Evolutionary conservation across 37 sponge, comb jelly and placozoan species (phyloP), one percentile per base, ranked within the genome.

Genomic region (Theonella swinhoei): DNA sequence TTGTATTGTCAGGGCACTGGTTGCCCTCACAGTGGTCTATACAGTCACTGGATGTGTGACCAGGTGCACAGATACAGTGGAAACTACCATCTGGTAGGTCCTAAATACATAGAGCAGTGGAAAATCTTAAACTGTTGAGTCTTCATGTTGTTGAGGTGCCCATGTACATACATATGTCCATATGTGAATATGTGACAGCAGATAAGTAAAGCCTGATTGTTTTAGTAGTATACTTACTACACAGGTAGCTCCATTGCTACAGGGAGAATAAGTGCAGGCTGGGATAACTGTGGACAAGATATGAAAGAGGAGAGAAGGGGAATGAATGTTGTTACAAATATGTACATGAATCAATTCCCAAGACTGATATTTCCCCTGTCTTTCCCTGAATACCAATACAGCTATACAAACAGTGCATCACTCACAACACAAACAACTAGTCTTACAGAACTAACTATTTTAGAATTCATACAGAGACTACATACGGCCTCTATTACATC

Each of bases 211-310:
- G n/a, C n/a, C n/a, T n/a, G n/a, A n/a, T n/a, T n/a, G n/a, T n/a
- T n/a, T n/a, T n/a, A n/a, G n/a, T n/a, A n/a, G n/a, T n/a, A 19
- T 3, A 20, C 80, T 67, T 68, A 80, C 80, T 39, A 58, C 68
- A 35, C 80, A 80, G 59, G 17, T 67, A 43, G 54, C 80, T 43
- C 58, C 70, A 68, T 80, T 80, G 7, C 19, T 30, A n/a, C 80
- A 80, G 25, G 72, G 72, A 36, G 72, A 70, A 8, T 5, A 24
- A 35, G 39, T 70, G 39, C 72, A 70, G 32, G 72, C 72, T 36
- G 72, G 32, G 8, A 70, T 70, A 14, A 9, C 72, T 70, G 39
- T 5, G 8, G 39, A 9, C 17, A 11, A 36, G n/a, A 25, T 23
- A 25, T n/a, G n/a, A n/a, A n/a, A n/a, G n/a, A n/a, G n/a, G n/a